phyloP scores from a whole-genome alignment of 2,888 invertebrate species.

The Brachyptera risi region DNA sequence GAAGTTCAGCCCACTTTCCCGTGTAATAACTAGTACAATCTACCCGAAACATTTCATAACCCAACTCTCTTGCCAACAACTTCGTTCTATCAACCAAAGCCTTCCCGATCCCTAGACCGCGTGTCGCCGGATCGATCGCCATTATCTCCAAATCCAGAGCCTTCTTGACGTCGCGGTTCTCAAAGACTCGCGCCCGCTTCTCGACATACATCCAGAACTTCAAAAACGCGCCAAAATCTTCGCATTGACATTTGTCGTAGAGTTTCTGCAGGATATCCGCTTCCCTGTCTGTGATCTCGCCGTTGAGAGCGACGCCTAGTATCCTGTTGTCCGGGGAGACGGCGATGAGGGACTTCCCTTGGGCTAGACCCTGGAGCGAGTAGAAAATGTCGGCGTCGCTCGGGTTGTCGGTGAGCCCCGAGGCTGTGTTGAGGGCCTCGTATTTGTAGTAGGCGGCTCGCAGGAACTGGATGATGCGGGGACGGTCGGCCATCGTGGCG shows the following conservation, averaged over 20 bases:
- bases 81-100: not conserved
- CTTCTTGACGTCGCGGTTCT: not conserved
- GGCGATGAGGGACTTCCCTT: constrained; percentile 18
- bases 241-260: not conserved
- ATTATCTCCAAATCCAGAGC: constrained; percentile 11
- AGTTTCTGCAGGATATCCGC: not conserved
- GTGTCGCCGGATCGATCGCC: not conserved
- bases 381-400: constrained; percentile 7
- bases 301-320: constrained; percentile 12
- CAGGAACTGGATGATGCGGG: constrained; percentile 18
- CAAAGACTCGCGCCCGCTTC: not conserved
- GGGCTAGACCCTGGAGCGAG: constrained; percentile 9
- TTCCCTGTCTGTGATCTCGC: constrained; percentile 15
- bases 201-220: constrained; percentile 16
- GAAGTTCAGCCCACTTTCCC: not conserved
- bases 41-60: constrained; percentile 1
- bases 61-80: not conserved
- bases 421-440: constrained; percentile 21
- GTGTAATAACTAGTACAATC: constrained; percentile 21
- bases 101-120: constrained; percentile 3
- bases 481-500: constrained; percentile 21
- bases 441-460: constrained; percentile 2
- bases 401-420: not conserved
- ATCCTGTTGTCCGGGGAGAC: not conserved
- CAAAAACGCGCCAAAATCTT: not conserved